Evolutionary conservation across 2,888 invertebrate species (phyloP).

Genomic region (Dynastes tityus): DNA sequence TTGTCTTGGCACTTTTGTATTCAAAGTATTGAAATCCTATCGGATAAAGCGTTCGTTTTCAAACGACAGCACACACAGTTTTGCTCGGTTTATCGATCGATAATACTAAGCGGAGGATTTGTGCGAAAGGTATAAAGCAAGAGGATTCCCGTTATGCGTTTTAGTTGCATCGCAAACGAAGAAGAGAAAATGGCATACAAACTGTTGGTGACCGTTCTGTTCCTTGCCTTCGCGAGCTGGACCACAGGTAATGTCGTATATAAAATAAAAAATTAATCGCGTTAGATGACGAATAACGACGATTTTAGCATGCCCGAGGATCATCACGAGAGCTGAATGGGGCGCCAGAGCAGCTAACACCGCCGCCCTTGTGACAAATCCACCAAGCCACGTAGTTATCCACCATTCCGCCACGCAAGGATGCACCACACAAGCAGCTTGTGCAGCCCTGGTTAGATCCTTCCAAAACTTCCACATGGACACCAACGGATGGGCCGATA

Average conservation of each 20-base stretch:
- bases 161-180: background rate
- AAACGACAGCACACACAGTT: background rate
- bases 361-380: slow-evolving; percentile 39
- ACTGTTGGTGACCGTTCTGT: background rate
- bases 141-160: background rate
- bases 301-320: slow-evolving; percentile 46
- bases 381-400: slow-evolving; percentile 64
- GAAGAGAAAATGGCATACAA: background rate
- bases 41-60: background rate
- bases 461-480: slow-evolving; percentile 64
- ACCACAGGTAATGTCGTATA: background rate
- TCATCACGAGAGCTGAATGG: slow-evolving; percentile 62
- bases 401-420: slow-evolving; percentile 65
- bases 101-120: background rate
- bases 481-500: slow-evolving; percentile 59
- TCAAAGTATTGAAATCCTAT: background rate
- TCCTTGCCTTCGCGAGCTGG: background rate
- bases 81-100: background rate
- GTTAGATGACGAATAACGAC: background rate
- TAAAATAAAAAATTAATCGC: too few species aligned
- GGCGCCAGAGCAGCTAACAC: slow-evolving; percentile 52
- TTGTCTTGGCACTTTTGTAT: background rate
- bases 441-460: slow-evolving; percentile 62
- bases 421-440: slow-evolving; percentile 64
- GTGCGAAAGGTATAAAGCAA: background rate